Percentiles rank a stretch among this genome's conserved stretches.
Conservation (phyloP, 2,113 vertebrate species). For the Aptenodytes forsteri region DNA sequence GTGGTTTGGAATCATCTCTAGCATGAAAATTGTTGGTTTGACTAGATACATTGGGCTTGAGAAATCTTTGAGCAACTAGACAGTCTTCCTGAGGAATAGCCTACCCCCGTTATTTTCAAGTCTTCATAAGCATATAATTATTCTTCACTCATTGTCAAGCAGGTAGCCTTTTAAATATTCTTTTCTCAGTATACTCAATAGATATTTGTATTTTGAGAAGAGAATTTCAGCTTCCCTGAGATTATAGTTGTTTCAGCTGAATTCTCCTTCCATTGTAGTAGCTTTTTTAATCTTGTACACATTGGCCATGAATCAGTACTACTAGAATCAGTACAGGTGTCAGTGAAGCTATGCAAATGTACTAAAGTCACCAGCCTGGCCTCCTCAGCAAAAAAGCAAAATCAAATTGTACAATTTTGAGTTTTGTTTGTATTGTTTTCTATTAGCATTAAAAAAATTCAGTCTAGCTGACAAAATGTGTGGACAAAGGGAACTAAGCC, state of each 20-base stretch:
- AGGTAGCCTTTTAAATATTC: neutral
- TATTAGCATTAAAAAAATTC: neutral
- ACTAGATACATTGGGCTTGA: neutral
- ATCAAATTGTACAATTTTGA: neutral
- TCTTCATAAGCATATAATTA: neutral
- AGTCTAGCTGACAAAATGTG: neutral
- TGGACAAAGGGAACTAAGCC: neutral
- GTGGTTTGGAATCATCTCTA: neutral
- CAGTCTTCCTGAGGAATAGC: neutral
- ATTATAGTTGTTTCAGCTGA: neutral
- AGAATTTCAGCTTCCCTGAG: neutral
- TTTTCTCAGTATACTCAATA: neutral
- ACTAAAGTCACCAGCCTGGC: neutral
- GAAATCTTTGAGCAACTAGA: neutral
- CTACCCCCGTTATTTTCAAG: neutral
- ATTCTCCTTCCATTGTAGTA: neutral
- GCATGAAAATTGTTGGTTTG: fast-evolving
- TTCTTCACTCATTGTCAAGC: neutral
- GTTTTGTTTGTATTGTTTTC: neutral
- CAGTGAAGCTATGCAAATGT: neutral
- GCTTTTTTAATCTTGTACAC: neutral
- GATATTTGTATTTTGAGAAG: neutral
- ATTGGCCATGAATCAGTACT: neutral
- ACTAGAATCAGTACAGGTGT: neutral
- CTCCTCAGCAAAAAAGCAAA: neutral